Evolutionary conservation across 2,113 vertebrate species (phyloP).

Genomic region (Strix uralensis): DNA sequence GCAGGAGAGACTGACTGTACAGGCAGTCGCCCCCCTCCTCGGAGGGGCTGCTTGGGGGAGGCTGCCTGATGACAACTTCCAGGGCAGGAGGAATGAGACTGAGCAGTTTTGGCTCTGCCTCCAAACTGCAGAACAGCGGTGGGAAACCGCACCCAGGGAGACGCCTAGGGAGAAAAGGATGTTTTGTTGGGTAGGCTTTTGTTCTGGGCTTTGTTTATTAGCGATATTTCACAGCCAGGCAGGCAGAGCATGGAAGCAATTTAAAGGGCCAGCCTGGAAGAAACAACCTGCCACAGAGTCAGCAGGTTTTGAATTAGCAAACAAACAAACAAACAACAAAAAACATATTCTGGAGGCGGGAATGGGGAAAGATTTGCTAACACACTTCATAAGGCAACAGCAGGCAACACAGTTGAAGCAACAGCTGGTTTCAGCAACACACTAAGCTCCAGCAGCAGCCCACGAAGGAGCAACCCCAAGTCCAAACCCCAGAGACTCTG

Average conservation of each 20-base stretch:
- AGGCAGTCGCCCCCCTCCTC: not conserved
- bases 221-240: not conserved
- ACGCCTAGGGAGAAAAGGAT: slow-evolving; percentile 22
- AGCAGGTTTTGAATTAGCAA: not conserved
- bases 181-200: slow-evolving; percentile 47
- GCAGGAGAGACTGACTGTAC: not conserved
- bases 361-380: not conserved
- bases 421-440: not conserved
- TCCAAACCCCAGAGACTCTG: not conserved
- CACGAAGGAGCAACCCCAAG: not conserved
- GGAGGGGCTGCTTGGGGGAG: not conserved
- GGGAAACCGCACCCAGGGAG: slow-evolving; percentile 53
- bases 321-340: not conserved
- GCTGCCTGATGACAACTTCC: not conserved
- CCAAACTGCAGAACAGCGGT: not conserved
- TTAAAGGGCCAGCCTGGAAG: slow-evolving; percentile 24
- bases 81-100: not conserved
- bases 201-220: slow-evolving; percentile 31
- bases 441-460: not conserved
- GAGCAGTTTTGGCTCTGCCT: slow-evolving; percentile 25
- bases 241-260: not conserved
- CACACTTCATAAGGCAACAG: not conserved
- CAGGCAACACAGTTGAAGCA: not conserved
- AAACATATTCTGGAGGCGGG: accelerated
- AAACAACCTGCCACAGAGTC: not conserved